Percentiles rank a stretch among this genome's conserved stretches.
These are phyloP conservation scores for Lycorma delicatula DNA, from an alignment of 1,140 invertebrate genomes.

Conservation along the genomic window DNA sequence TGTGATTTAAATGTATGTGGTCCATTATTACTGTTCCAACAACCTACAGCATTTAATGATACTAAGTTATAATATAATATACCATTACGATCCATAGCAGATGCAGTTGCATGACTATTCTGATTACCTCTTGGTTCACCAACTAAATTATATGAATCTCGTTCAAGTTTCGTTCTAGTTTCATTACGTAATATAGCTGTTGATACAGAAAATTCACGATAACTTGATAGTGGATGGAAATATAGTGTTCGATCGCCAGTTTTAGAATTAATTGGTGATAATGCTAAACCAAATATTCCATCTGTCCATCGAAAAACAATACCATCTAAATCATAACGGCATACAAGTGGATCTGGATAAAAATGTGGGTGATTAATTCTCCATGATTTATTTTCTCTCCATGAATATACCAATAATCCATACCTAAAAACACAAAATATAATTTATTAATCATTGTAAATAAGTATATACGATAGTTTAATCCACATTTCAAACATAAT, in stretches of 20 bases:
- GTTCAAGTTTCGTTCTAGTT: slow-evolving; percentile 31
- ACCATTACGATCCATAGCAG: slow-evolving; percentile 45
- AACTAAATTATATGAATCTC: slow-evolving; percentile 50
- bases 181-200: slow-evolving; percentile 53
- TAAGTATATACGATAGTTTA: not conserved
- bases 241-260: slow-evolving; percentile 51
- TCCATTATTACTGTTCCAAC: slow-evolving; percentile 54
- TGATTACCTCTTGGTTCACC: slow-evolving; percentile 44
- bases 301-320: slow-evolving; percentile 72
- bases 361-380: slow-evolving; percentile 63
- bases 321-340: slow-evolving; percentile 56
- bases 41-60: slow-evolving; percentile 59
- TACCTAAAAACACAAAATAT: slow-evolving; percentile 48
- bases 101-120: slow-evolving; percentile 59
- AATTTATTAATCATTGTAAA: not conserved
- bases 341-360: slow-evolving; percentile 63
- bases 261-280: slow-evolving; percentile 46
- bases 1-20: slow-evolving; percentile 43
- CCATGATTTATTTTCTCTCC: slow-evolving; percentile 56
- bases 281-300: slow-evolving; percentile 65
- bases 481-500: not conserved
- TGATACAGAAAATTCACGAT: slow-evolving; percentile 59
- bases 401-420: slow-evolving; percentile 58
- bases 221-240: slow-evolving; percentile 73
- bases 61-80: slow-evolving; percentile 72